Conservation (phyloP, 1,140 invertebrate species). For the Drosophila nigrodunni region DNA sequence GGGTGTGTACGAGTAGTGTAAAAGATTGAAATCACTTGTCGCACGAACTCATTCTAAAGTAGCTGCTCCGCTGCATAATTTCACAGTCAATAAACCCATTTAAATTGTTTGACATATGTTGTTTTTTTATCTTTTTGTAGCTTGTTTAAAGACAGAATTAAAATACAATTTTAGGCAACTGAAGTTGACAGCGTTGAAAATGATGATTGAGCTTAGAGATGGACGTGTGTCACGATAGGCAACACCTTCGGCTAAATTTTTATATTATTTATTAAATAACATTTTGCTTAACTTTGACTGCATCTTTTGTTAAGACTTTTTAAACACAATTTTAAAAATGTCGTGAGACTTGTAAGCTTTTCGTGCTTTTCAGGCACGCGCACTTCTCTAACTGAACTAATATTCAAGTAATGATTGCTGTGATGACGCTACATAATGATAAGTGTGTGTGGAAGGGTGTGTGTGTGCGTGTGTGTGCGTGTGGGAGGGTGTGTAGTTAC, state of each 20-base stretch:
- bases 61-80: not conserved
- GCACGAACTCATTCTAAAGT: too few species aligned
- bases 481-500: conserved; percentile 27
- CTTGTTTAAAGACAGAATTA: conserved; percentile 37
- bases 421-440: conserved; percentile 38
- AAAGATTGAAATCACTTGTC: too few species aligned
- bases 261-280: too few species aligned
- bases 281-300: too few species aligned
- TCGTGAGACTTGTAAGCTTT: too few species aligned
- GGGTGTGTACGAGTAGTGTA: not conserved
- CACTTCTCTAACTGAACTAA: too few species aligned
- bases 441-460: conserved; percentile 14
- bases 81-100: not conserved
- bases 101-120: not conserved
- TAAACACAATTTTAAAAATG: too few species aligned
- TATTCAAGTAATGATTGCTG: conserved; percentile 3
- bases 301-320: too few species aligned
- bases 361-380: too few species aligned
- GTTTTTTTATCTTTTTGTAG: not conserved
- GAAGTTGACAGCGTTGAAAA: conserved; percentile 47
- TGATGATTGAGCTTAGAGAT: conserved; percentile 46
- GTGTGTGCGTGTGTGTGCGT: conserved; percentile 24
- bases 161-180: conserved; percentile 64
- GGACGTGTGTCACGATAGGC: too few species aligned
- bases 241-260: too few species aligned